Evolutionary conservation across 37 sponge, comb jelly and placozoan genomes (phyloP).

Genomic region (Corticium candelabrum): DNA sequence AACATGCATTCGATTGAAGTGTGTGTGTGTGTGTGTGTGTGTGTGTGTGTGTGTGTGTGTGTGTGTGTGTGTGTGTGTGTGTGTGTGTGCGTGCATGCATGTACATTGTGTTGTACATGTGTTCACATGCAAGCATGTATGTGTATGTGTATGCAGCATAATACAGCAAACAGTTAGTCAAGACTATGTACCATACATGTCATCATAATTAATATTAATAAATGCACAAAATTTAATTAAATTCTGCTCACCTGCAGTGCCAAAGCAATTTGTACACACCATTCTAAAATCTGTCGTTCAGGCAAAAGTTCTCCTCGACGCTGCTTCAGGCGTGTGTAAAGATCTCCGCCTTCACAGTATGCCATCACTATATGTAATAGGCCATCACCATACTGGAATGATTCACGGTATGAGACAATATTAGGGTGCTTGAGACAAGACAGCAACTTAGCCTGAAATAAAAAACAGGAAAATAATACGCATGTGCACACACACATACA

Average conservation of each 20-base stretch:
- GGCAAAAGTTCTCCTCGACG: constrained; percentile 32
- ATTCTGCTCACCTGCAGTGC: constrained; percentile 52
- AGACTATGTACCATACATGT: too few species aligned
- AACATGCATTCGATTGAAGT: too few species aligned
- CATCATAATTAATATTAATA: not conserved
- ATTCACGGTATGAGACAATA: constrained; percentile 92
- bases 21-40: not conserved
- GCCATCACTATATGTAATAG: constrained; percentile 87
- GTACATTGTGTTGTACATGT: too few species aligned
- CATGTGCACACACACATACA: constrained; percentile 22
- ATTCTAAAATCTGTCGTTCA: constrained; percentile 77
- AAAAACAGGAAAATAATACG: too few species aligned
- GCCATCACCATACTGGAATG: constrained; percentile 69
- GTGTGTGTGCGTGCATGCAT: not conserved
- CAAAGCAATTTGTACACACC: constrained; percentile 95
- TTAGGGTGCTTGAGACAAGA: constrained; percentile 82
- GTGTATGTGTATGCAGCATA: too few species aligned
- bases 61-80: constrained; percentile 13
- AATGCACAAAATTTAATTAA: not conserved
- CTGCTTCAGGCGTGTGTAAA: constrained; percentile 58
- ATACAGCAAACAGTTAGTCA: too few species aligned
- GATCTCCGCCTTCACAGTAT: constrained; percentile 96
- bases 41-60: constrained; percentile 13
- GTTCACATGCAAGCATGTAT: not conserved
- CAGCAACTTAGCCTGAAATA: constrained; percentile 53